Base-by-base conservation (phyloP, 2,888 invertebrate genomes). In the Amorpha juglandis region DNA sequence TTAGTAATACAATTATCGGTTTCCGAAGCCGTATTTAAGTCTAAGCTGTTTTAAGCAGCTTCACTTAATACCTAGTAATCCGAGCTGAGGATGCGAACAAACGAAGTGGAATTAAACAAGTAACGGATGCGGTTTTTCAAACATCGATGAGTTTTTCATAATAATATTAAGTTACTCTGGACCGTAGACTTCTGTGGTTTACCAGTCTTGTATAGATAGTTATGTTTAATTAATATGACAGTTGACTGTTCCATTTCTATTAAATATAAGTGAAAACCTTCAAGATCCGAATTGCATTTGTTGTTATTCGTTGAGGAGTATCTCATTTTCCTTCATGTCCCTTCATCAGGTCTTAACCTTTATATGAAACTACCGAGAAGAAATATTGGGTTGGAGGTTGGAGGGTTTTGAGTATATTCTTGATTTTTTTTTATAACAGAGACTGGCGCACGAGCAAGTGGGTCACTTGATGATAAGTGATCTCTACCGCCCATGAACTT, bases 61-160 rank as follows among this genome's bases (percentile, higher is more conserved):
- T 58, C 38, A 33, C 38, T 8, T 58, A 58, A 58, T 58, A 19
- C 42, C 42, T 19, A 42, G 58, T 58, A 58, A 58, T 58, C 19
- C 19, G 58, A 58, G 42, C 19, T 42, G 12, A 58, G 58, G 58
- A 58, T 42, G 58, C 19, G 12, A 53, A 14, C 53, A 58, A 58
- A 19, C 58, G 6, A 38, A 42, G 38, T 58, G 58, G 58, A 58
- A 38, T 42, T 38, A 38, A 42, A 42, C 42, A 42, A 58, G 38
- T 38, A 38, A 58, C 58, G 38, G 38, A 38, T 58, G 58, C 58
- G 58, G 42, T 58, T 58, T 52, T 21, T 14, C 33, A 53, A 53
- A 53, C 14, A n/a, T 14, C n/a, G 19, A 38, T 58, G 8, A 55
- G 7, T 16, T 55, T 53, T 38, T 55, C 27, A 14, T 27, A 52